Percentiles rank a stretch among this genome's conserved stretches.
phyloP scores from a whole-genome alignment of 2,888 invertebrate genomes.

The Globia sparganii region DNA sequence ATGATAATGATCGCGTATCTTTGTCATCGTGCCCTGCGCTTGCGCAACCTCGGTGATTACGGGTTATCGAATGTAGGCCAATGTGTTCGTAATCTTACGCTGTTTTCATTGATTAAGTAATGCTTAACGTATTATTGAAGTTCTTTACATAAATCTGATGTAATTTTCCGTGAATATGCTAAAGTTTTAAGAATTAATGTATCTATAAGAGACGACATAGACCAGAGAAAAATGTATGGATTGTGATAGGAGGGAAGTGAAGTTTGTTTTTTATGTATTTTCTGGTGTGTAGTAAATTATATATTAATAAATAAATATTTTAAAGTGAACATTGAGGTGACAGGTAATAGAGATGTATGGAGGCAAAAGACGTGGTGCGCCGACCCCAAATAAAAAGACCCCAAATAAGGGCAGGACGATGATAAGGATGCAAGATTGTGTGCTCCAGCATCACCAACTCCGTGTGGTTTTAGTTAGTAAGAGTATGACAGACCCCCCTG shows the following conservation, averaged over 20 bases:
- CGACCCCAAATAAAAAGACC: background rate
- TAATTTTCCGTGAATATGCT: slow-evolving; percentile 8
- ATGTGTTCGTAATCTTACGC: slow-evolving; percentile 43
- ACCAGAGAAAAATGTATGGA: background rate
- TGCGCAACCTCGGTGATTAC: slow-evolving; percentile 54
- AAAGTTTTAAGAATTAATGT: background rate
- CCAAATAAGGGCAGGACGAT: background rate
- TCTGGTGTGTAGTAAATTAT: background rate
- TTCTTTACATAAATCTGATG: slow-evolving; percentile 4
- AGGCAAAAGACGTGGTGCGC: background rate
- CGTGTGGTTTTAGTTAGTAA: background rate
- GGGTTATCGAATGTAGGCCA: slow-evolving; percentile 55
- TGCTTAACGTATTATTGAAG: slow-evolving; percentile 11
- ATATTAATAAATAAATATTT: too few species aligned
- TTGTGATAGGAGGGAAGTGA: background rate
- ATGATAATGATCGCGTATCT: slow-evolving; percentile 57
- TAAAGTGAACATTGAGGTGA: background rate
- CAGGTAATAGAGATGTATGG: background rate
- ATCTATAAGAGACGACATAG: background rate
- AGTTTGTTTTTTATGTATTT: background rate
- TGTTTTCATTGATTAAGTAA: slow-evolving; percentile 41
- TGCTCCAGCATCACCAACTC: background rate
- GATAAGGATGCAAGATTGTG: background rate
- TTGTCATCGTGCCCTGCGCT: slow-evolving; percentile 47
- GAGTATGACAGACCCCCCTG: background rate